phyloP scores from a whole-genome alignment of 2,888 invertebrate genomes.

The Platynereis dumerilii region DNA sequence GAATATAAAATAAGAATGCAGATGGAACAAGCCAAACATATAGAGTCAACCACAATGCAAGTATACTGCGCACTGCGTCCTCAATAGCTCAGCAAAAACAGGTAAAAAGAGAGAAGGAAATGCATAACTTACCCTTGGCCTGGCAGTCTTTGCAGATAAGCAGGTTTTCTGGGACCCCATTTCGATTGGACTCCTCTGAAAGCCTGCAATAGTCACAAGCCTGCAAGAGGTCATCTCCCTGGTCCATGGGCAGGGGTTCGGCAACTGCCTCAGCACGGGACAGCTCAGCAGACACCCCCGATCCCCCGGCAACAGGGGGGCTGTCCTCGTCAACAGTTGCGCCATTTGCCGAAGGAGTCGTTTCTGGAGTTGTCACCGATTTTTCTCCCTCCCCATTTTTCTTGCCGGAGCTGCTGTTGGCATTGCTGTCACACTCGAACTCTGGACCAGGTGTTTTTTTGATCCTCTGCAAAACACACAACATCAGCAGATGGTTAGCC shows the following conservation, averaged over 20 bases:
- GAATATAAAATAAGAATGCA: no score
- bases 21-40: no score
- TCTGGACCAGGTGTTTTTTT: conserved; percentile 55
- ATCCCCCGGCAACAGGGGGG: no score
- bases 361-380: not conserved
- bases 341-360: not conserved
- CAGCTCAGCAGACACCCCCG: not conserved
- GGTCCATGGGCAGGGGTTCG: conserved; percentile 6
- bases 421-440: conserved; percentile 40
- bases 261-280: not conserved
- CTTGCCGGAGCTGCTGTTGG: no score
- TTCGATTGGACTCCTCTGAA: conserved; percentile 58
- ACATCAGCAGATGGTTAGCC: no score
- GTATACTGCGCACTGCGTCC: no score
- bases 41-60: no score
- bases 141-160: conserved; percentile 61
- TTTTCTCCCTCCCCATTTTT: conserved; percentile 18
- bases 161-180: conserved; percentile 52
- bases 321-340: not conserved
- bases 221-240: conserved; percentile 1
- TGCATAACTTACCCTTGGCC: conserved; percentile 52
- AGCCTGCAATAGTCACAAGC: conserved; percentile 60
- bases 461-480: conserved; percentile 42
- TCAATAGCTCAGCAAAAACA: no score
- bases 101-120: no score